Conservation (phyloP, 2,888 invertebrate genomes). For the Zonitis immaculata region DNA sequence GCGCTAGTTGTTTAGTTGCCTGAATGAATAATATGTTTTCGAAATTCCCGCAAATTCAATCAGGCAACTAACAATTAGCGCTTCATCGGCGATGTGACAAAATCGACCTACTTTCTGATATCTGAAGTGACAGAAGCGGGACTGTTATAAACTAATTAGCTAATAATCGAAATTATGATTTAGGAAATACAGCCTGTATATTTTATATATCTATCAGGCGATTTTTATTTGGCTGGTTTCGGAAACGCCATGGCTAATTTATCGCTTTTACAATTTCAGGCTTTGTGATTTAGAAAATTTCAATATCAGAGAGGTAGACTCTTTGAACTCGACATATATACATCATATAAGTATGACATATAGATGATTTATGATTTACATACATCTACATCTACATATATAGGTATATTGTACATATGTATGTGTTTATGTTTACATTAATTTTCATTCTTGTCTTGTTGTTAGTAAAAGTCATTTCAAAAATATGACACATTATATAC, state of each 20-base stretch:
- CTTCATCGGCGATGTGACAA: too few relatives aligned
- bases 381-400: not conserved
- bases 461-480: not conserved
- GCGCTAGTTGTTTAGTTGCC: too few relatives aligned
- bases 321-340: constrained; percentile 33
- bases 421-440: not conserved
- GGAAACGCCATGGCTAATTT: constrained; percentile 38
- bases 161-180: too few relatives aligned
- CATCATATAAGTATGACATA: too few relatives aligned
- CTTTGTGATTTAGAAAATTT: constrained; percentile 37
- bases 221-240: constrained; percentile 10
- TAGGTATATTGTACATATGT: not conserved
- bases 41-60: too few relatives aligned
- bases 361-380: constrained; percentile 31
- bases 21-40: too few relatives aligned
- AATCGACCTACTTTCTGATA: too few relatives aligned
- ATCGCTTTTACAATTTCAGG: constrained; percentile 37
- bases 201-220: not conserved
- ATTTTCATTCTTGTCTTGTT: not conserved
- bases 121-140: too few relatives aligned
- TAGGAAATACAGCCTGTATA: not conserved
- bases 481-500: too few relatives aligned
- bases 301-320: constrained; percentile 15
- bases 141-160: too few relatives aligned
- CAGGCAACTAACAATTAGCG: too few relatives aligned